phyloP scores from a whole-genome alignment of 2,888 invertebrate genomes.

The Sisyra nigra region DNA sequence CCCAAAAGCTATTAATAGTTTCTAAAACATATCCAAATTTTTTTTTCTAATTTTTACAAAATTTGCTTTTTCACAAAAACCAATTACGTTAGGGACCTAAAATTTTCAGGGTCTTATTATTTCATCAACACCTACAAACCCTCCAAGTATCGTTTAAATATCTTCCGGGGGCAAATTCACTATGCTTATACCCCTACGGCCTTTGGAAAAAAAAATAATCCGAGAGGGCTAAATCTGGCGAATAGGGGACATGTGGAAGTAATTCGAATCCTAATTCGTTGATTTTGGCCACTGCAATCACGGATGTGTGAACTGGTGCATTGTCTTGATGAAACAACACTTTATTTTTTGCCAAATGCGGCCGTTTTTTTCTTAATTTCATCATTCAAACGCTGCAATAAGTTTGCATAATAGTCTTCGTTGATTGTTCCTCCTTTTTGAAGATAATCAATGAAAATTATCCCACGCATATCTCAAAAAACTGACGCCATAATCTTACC shows the following conservation, averaged over 20 bases:
- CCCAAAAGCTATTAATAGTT: too few species aligned
- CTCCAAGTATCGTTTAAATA: too few species aligned
- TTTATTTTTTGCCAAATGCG: constrained; percentile 13
- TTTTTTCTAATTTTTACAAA: too few species aligned
- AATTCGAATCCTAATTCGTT: constrained; percentile 11
- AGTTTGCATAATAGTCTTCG: constrained; percentile 10
- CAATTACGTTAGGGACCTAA: too few species aligned
- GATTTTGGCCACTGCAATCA: constrained; percentile 3
- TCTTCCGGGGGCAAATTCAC: too few species aligned
- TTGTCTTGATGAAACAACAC: constrained; percentile 13
- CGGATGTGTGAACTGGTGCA: constrained; percentile 9
- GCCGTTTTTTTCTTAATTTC: constrained; percentile 11
- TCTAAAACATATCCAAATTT: too few species aligned
- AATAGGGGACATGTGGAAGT: constrained; percentile 11
- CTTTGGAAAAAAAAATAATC: too few species aligned
- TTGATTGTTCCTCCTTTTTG: constrained; percentile 12
- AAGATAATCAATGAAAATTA: constrained; percentile 8
- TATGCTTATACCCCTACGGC: too few species aligned
- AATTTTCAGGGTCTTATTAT: too few species aligned
- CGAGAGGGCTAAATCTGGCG: constrained; percentile 11
- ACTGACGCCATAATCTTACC: constrained; percentile 13
- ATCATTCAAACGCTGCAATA: constrained; percentile 8
- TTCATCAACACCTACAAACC: too few species aligned
- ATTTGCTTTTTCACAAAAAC: too few species aligned
- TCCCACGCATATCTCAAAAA: constrained; percentile 13